These are phyloP conservation scores for Drosophila pectinifera DNA, from an alignment of 1,140 invertebrate genomes.

Conservation along the genomic window DNA sequence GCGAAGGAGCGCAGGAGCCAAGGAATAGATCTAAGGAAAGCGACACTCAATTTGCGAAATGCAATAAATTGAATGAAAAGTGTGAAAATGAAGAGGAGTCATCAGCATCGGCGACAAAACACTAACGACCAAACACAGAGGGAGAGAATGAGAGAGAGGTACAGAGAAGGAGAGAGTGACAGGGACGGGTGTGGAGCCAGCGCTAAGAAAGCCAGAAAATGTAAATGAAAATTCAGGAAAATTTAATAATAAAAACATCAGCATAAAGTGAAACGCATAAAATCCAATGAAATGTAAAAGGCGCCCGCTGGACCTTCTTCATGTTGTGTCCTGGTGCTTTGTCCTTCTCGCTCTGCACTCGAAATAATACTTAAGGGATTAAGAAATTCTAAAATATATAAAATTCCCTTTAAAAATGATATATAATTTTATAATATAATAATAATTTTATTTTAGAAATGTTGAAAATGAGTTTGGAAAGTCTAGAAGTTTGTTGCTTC, in stretches of 20 bases:
- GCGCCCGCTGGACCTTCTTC: constrained; percentile 60
- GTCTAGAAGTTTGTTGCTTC: too few species aligned
- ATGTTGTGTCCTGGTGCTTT: constrained; percentile 43
- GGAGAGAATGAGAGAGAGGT: neutral
- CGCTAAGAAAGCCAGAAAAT: constrained; percentile 67
- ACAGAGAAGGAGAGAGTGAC: neutral
- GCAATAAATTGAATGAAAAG: constrained; percentile 83
- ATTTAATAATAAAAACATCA: constrained; percentile 84
- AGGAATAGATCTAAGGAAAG: constrained; percentile 67
- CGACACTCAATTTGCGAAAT: constrained; percentile 80
- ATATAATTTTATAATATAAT: too few species aligned
- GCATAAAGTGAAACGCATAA: constrained; percentile 83
- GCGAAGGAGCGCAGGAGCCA: neutral
- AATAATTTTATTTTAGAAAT: too few species aligned
- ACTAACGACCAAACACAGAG: constrained; percentile 45
- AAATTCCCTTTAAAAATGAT: too few species aligned
- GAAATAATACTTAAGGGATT: too few species aligned
- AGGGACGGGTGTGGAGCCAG: constrained; percentile 6
- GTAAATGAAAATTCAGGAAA: constrained; percentile 82
- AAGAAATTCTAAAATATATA: too few species aligned
- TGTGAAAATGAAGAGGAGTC: constrained; percentile 82
- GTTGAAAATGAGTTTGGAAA: too few species aligned
- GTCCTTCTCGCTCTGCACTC: neutral
- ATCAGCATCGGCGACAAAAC: constrained; percentile 55
- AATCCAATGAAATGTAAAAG: constrained; percentile 83